A percentile compares a stretch with the other conserved stretches of the same genome.
Conservation (phyloP, 2,113 vertebrate species). For the Neotoma lepida region DNA sequence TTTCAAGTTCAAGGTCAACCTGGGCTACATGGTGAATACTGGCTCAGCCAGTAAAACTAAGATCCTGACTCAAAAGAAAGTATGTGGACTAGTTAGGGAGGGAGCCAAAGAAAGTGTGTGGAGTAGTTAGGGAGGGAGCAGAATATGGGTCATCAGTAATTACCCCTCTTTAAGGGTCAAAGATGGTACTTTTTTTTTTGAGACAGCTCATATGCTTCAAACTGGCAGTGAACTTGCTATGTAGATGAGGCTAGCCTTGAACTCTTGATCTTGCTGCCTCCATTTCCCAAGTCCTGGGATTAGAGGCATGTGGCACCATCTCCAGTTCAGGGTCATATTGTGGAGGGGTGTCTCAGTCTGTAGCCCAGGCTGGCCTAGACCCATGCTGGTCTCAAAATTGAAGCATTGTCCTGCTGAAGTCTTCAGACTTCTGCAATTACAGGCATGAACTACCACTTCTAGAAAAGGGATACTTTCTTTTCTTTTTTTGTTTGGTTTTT, state of each 20-base stretch:
- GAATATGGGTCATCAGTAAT: not conserved
- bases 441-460: not conserved
- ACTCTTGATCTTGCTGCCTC: not conserved
- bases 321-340: not conserved
- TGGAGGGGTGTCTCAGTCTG: not conserved
- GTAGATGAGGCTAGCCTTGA: not conserved
- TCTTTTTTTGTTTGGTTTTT: not conserved
- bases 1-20: not conserved
- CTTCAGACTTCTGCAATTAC: not conserved
- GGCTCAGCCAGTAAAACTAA: not conserved
- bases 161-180: not conserved
- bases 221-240: not conserved
- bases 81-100: not conserved
- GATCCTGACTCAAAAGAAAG: not conserved
- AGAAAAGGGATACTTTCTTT: not conserved
- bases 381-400: not conserved
- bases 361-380: not conserved
- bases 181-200: not conserved
- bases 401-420: not conserved
- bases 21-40: not conserved
- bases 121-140: not conserved
- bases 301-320: not conserved
- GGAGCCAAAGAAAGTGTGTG: not conserved
- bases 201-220: not conserved
- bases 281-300: not conserved